A percentile compares a stretch with the other conserved stretches of the same genome.
phyloP scores from a whole-genome alignment of 1,140 invertebrate species.

The Spodoptera litura region DNA sequence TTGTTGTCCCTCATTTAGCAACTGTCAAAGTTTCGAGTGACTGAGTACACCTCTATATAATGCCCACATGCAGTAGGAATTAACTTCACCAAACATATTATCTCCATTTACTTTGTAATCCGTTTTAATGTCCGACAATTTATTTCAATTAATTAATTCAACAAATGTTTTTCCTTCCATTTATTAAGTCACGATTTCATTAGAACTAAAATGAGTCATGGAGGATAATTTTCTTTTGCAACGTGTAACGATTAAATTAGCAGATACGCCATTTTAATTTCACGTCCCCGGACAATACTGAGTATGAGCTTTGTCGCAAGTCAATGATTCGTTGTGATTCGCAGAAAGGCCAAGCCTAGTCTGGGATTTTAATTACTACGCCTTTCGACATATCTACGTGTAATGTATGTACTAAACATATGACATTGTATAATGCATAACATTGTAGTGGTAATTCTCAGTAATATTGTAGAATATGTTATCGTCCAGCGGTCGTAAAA shows the following conservation, averaged over 20 bases:
- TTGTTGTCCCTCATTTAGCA: conserved; percentile 47
- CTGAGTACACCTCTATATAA: not conserved
- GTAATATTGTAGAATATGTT: not conserved
- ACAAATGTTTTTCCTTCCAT: conserved; percentile 9
- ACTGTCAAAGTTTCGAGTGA: conserved; percentile 47
- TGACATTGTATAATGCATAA: conserved; percentile 5
- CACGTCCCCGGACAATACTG: not conserved
- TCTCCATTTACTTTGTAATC: conserved; percentile 30
- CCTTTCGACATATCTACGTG: not conserved
- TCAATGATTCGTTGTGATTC: conserved; percentile 38
- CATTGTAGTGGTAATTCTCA: conserved; percentile 6
- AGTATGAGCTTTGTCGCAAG: conserved; percentile 35
- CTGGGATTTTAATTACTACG: conserved; percentile 38
- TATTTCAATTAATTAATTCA: conserved; percentile 28
- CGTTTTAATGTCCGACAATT: conserved; percentile 21
- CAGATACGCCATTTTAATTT: conserved; percentile 1
- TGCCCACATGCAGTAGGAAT: conserved; percentile 37
- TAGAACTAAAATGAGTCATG: conserved; percentile 4
- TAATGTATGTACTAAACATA: not conserved
- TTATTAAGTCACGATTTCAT: conserved; percentile 22
- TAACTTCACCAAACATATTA: conserved; percentile 25
- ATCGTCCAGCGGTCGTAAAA: no score
- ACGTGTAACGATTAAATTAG: conserved; percentile 1
- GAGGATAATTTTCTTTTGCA: conserved; percentile 27
- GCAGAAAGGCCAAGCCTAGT: conserved; percentile 32